Conservation (phyloP, 2,888 invertebrate species). For the Sminthurinus aureus region DNA sequence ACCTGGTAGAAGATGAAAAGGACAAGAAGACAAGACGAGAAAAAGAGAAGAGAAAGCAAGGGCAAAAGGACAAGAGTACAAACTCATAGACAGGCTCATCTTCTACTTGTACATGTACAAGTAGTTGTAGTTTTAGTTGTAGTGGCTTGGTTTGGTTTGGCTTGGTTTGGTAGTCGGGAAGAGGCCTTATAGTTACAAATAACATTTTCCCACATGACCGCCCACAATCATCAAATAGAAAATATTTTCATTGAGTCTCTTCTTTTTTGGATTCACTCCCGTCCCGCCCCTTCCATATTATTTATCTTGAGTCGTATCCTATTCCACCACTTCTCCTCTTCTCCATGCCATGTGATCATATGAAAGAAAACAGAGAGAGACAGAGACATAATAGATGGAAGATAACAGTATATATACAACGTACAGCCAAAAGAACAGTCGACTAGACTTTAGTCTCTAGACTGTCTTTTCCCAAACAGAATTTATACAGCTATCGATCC, state of each 20-base stretch:
- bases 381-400: too few relatives aligned
- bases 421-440: too few relatives aligned
- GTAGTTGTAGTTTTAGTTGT: background rate
- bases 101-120: background rate
- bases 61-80: background rate
- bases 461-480: too few relatives aligned
- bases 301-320: conserved; percentile 17
- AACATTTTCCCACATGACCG: conserved; percentile 36
- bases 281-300: conserved; percentile 33
- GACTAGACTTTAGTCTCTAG: too few relatives aligned
- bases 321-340: too few relatives aligned
- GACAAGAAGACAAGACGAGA: background rate
- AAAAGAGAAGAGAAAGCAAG: background rate
- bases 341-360: too few relatives aligned
- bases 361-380: too few relatives aligned
- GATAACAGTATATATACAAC: too few relatives aligned
- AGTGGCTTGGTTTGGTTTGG: too few relatives aligned
- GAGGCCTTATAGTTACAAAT: conserved; percentile 20
- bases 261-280: conserved; percentile 5
- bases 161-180: background rate
- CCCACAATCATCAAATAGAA: conserved; percentile 39
- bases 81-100: too few relatives aligned
- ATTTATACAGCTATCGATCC: too few relatives aligned
- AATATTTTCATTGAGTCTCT: conserved; percentile 40
- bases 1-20: too few relatives aligned